Evolutionary conservation across 2,797 vertebrate genomes (phyloP).

Genomic region (Calcarius lapponicus): DNA sequence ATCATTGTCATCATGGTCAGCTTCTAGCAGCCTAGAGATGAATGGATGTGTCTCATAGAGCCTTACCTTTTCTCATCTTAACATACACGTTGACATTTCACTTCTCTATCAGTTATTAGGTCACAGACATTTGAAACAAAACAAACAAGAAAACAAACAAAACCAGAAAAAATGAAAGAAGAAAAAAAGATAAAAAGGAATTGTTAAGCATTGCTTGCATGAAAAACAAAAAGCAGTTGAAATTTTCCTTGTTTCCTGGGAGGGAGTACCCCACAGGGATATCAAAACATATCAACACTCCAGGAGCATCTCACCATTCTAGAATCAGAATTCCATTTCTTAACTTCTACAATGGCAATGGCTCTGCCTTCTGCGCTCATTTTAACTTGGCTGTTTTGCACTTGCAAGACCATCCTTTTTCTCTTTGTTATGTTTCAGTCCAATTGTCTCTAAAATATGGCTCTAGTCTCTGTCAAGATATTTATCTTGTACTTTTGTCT

Average conservation of each 20-base stretch:
- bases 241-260: neutral
- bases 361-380: neutral
- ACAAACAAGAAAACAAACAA: neutral
- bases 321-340: neutral
- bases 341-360: rapidly evolving
- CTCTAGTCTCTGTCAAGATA: neutral
- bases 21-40: conserved; percentile 33
- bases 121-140: neutral
- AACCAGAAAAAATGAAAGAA: neutral
- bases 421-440: neutral
- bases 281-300: neutral
- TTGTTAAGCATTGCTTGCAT: neutral
- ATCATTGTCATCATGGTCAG: conserved; percentile 28
- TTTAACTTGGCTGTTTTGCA: neutral
- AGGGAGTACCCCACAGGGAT: neutral
- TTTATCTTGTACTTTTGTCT: neutral
- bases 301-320: neutral
- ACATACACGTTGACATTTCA: neutral
- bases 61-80: conserved; percentile 32
- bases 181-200: neutral
- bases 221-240: neutral
- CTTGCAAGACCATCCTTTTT: neutral
- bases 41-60: neutral
- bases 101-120: neutral
- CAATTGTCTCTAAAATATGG: neutral